Evolutionary conservation across 2,888 invertebrate genomes (phyloP).

Genomic region (Xanthorhoe spadicearia): DNA sequence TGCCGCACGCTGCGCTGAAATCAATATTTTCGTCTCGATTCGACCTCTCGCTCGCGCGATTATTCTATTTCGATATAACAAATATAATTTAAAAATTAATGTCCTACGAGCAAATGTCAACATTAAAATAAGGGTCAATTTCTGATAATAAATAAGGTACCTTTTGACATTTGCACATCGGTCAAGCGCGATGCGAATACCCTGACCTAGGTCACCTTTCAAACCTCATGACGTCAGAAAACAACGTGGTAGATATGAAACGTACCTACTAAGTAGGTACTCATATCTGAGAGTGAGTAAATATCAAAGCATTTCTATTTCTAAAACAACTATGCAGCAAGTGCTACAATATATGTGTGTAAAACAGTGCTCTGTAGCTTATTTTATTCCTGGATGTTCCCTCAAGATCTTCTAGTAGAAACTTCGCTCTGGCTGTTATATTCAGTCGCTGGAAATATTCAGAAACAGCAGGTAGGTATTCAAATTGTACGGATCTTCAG

Average conservation of each 20-base stretch:
- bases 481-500: background rate
- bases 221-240: conserved; percentile 30
- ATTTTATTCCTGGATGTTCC: background rate
- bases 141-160: conserved; percentile 1
- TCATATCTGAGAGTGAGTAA: background rate
- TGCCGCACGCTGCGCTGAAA: conserved; percentile 68
- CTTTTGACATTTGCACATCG: conserved; percentile 2
- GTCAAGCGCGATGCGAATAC: background rate
- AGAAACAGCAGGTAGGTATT: background rate
- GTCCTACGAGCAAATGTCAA: background rate
- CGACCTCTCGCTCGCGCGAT: conserved; percentile 45
- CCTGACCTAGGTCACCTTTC: conserved; percentile 42
- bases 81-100: background rate
- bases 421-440: background rate
- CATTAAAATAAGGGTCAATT: background rate
- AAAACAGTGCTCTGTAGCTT: background rate
- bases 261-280: background rate
- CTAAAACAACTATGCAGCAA: background rate
- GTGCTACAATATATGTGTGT: background rate
- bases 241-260: conserved; percentile 6
- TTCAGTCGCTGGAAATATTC: background rate
- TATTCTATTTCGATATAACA: conserved; percentile 3
- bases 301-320: background rate
- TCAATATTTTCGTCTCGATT: conserved; percentile 76
- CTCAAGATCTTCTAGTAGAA: background rate